These are phyloP conservation scores for Drosophila equinoxialis DNA, from an alignment of 1,140 invertebrate genomes.

Conservation along the genomic window DNA sequence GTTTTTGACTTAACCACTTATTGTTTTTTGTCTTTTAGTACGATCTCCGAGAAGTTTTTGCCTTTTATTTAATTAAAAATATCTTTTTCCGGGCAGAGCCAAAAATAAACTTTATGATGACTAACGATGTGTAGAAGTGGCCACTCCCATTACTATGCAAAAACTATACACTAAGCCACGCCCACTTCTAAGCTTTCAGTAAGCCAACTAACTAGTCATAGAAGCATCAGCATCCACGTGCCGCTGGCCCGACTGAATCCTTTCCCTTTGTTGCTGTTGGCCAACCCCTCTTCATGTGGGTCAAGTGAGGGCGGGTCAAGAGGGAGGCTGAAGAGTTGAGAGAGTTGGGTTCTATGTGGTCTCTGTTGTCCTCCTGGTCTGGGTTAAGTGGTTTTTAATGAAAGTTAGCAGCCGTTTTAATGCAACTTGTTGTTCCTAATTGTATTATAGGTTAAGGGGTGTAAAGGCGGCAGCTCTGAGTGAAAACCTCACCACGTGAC, in stretches of 20 bases:
- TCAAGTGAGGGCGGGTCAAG: constrained; percentile 51
- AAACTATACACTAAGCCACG: constrained; percentile 31
- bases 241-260: constrained; percentile 11
- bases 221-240: constrained; percentile 49
- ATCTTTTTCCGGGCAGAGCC: constrained; percentile 46
- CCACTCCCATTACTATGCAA: constrained; percentile 4
- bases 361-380: constrained; percentile 60
- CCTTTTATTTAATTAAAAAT: constrained; percentile 77
- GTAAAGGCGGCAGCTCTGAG: background rate
- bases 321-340: constrained; percentile 55
- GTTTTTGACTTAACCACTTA: constrained; percentile 56
- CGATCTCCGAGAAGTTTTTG: constrained; percentile 16
- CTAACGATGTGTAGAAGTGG: constrained; percentile 67
- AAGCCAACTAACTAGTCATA: constrained; percentile 43
- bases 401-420: constrained; percentile 79
- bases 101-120: constrained; percentile 57
- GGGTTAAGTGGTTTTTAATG: constrained; percentile 80
- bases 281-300: constrained; percentile 52
- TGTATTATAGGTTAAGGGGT: constrained; percentile 40
- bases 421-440: constrained; percentile 74
- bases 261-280: constrained; percentile 40
- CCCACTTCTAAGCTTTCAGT: constrained; percentile 48
- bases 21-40: background rate
- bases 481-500: constrained; percentile 32
- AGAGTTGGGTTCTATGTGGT: constrained; percentile 40